These are phyloP conservation scores for Helarctos malayanus DNA, from an alignment of 2,797 vertebrate species.

Conservation along the genomic window DNA sequence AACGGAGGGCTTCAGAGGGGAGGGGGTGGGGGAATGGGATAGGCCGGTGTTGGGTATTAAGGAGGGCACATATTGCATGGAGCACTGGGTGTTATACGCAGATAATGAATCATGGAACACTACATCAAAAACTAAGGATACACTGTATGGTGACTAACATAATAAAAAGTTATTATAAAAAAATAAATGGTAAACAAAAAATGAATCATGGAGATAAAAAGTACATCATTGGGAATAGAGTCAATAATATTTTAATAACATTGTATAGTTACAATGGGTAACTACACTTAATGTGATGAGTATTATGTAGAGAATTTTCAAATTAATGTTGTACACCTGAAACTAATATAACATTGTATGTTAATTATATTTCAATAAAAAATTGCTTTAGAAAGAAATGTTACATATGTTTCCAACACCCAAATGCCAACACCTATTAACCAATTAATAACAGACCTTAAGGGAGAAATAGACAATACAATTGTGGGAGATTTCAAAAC, in stretches of 20 bases:
- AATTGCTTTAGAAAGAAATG: background rate
- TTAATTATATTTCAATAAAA: background rate
- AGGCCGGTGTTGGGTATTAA: too few relatives aligned
- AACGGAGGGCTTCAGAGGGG: too few relatives aligned
- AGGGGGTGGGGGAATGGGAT: too few relatives aligned
- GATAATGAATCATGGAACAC: too few relatives aligned
- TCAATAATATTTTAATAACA: background rate
- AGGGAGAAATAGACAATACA: background rate
- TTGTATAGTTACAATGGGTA: background rate
- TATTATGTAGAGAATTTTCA: background rate
- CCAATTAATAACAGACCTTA: background rate
- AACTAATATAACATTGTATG: background rate
- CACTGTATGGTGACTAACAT: too few relatives aligned
- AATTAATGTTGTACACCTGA: background rate
- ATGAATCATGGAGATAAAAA: background rate
- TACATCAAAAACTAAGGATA: too few relatives aligned
- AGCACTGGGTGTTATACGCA: too few relatives aligned
- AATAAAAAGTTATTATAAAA: too few relatives aligned
- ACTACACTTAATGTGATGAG: background rate
- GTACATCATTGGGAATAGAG: background rate
- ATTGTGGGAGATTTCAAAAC: background rate
- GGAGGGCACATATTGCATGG: too few relatives aligned
- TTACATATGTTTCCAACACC: background rate
- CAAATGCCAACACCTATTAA: background rate
- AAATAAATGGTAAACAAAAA: background rate